Conservation (phyloP, 2,888 invertebrate genomes). For the Glyphotaelius pellucidus region DNA sequence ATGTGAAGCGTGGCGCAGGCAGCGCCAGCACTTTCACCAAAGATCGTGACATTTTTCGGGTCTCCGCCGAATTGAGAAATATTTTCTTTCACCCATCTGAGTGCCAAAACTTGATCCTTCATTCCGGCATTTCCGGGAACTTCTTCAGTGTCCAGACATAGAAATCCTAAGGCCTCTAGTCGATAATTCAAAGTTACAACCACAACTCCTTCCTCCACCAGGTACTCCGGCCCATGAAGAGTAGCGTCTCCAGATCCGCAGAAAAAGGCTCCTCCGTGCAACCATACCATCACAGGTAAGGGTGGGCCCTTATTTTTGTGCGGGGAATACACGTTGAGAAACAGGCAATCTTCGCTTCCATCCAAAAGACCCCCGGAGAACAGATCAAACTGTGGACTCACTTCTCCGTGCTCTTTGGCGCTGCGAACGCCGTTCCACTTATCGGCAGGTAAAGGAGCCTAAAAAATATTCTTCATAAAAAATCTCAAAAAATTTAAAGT, state of each 20-base stretch:
- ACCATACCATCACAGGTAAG: conserved; percentile 70
- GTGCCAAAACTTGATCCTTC: conserved; percentile 74
- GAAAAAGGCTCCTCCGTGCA: conserved; percentile 71
- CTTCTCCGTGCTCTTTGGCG: conserved; percentile 71
- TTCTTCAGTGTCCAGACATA: conserved; percentile 72
- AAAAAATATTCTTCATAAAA: conserved; percentile 57
- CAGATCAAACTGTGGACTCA: conserved; percentile 70
- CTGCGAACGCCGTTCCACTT: conserved; percentile 72
- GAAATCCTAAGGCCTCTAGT: conserved; percentile 72
- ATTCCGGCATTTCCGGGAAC: conserved; percentile 75
- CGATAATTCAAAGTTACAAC: conserved; percentile 74
- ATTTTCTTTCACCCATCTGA: conserved; percentile 73
- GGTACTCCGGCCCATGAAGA: conserved; percentile 72
- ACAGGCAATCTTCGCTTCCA: conserved; percentile 72
- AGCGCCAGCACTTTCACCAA: conserved; percentile 74
- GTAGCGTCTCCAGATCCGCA: conserved; percentile 71
- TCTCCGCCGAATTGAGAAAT: conserved; percentile 73
- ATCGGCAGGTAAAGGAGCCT: conserved; percentile 71
- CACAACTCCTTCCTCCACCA: conserved; percentile 71
- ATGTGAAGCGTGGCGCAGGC: conserved; percentile 71
- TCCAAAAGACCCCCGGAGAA: conserved; percentile 68
- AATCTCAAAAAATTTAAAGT: neutral
- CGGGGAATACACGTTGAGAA: conserved; percentile 73
- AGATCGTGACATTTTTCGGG: conserved; percentile 73
- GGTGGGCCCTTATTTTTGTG: conserved; percentile 54